Percentiles rank a stretch among this genome's conserved stretches.
Conservation (phyloP, 2,797 vertebrate species). For the Euthynnus affinis region DNA sequence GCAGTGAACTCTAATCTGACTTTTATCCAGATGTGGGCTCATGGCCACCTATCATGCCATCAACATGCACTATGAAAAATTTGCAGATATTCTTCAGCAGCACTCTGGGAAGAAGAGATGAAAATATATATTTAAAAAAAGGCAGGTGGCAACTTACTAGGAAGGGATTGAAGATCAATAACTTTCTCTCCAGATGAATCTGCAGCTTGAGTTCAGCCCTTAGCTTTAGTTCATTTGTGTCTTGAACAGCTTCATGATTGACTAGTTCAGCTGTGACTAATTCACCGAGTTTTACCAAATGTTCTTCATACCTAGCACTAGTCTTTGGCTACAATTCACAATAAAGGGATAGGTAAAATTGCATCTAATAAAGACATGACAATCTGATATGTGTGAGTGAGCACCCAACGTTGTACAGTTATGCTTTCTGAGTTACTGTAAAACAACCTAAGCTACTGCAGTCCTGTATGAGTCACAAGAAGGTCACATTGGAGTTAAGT, state of each 20-base stretch:
- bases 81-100: conserved; percentile 26
- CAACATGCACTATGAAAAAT: conserved; percentile 19
- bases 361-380: conserved; percentile 61
- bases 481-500: not conserved
- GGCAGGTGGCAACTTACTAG: conserved; percentile 24
- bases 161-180: conserved; percentile 32
- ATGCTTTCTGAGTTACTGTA: conserved; percentile 18
- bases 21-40: conserved; percentile 37
- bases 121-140: conserved; percentile 14
- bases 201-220: conserved; percentile 70
- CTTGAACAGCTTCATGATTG: conserved; percentile 32
- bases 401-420: conserved; percentile 31
- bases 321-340: conserved; percentile 78
- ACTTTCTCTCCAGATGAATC: conserved; percentile 35
- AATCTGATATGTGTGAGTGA: conserved; percentile 71
- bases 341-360: conserved; percentile 77
- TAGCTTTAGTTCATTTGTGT: conserved; percentile 39
- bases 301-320: conserved; percentile 31
- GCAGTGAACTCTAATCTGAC: conserved; percentile 1
- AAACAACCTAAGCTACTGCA: conserved; percentile 15
- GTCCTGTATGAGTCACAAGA: conserved; percentile 1
- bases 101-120: conserved; percentile 17
- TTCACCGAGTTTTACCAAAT: conserved; percentile 32
- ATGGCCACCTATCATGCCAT: conserved; percentile 4
- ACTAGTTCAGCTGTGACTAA: conserved; percentile 27